Conservation (phyloP, 2,888 invertebrate species). For the Ophraella communa region DNA sequence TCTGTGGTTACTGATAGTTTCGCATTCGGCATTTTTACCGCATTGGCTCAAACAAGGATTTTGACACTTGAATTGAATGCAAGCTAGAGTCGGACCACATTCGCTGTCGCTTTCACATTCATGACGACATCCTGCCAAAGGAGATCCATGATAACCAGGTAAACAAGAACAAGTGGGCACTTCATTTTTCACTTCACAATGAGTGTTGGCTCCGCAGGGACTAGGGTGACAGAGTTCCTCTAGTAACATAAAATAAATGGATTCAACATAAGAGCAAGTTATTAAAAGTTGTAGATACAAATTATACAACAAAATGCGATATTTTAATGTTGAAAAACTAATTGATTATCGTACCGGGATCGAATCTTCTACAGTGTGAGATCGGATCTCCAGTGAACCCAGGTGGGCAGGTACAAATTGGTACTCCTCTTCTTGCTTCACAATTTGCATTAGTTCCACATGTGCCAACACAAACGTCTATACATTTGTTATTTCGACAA, state of each 20-base stretch:
- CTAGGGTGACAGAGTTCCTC: conserved; percentile 85
- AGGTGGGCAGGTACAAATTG: conserved; percentile 78
- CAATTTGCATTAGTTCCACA: conserved; percentile 82
- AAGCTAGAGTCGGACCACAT: conserved; percentile 73
- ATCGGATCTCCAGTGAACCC: conserved; percentile 84
- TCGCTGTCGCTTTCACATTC: conserved; percentile 83
- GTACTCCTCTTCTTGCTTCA: conserved; percentile 77
- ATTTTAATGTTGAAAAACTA: too few relatives aligned
- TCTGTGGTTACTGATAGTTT: conserved; percentile 74
- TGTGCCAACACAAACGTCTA: conserved; percentile 78
- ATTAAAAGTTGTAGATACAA: too few relatives aligned
- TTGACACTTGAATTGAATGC: conserved; percentile 77
- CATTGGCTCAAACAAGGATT: conserved; percentile 76
- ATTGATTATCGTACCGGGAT: conserved; percentile 74
- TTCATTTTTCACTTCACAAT: conserved; percentile 78
- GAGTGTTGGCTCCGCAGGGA: conserved; percentile 82
- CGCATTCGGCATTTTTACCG: conserved; percentile 80
- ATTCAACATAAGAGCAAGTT: not conserved
- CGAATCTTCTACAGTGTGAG: conserved; percentile 71
- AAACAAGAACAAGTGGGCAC: conserved; percentile 82
- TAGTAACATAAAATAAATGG: conserved; percentile 55
- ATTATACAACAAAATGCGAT: too few relatives aligned
- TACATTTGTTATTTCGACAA: conserved; percentile 78
- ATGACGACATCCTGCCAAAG: conserved; percentile 78
- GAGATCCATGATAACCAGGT: conserved; percentile 78